Evolutionary conservation across 2,888 invertebrate species (phyloP), one percentile per base, ranked within the genome.

Genomic region (Drosophila kambysellisi): DNA sequence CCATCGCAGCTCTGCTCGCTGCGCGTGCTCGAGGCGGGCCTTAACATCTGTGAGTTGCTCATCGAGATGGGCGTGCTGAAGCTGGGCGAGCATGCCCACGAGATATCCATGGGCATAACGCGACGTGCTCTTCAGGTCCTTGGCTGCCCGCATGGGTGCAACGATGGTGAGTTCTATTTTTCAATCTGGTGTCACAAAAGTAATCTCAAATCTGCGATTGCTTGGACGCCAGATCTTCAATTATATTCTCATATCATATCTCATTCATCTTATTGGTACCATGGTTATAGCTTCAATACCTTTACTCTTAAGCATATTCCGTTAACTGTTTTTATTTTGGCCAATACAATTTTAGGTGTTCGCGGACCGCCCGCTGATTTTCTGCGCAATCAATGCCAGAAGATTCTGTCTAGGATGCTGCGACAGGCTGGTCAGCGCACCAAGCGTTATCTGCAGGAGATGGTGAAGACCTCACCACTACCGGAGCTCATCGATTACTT

Each of bases 61-160:
- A 95, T 99, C 94, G 98, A 99, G 89, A 96, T 99, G 93, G 98
- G 97, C 0, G 96, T 98, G 0, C 94, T 97, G 73, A 96, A 88
- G 48, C 76, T 93, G 69, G 93, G 93, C 11, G 93, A 93, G 61
- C 93, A 93, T 79, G 92, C 93, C 3, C 93, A 93, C 70, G 93
- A 93, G 76, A 92, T 93, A 41, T 90, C 92, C 2, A 93, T 93
- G 93, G 93, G 93, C 25, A 93, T 93, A 9, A 89, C 93, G 4
- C 90, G 91, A 25, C 78, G 92, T 25, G 93, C 93, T 0, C 94
- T 98, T 63, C 96, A 97, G 72, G 97, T 98, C 85, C 94, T 99
- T 35, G 99, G 99, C 0, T 99, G 99, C 92, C 97, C 97, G 0
- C 97, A 99, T 93, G 99, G 98, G 2, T 99, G 99, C 92, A 94